phyloP scores from a whole-genome alignment of 2,888 invertebrate genomes.

The Ennomos fuscantarius region DNA sequence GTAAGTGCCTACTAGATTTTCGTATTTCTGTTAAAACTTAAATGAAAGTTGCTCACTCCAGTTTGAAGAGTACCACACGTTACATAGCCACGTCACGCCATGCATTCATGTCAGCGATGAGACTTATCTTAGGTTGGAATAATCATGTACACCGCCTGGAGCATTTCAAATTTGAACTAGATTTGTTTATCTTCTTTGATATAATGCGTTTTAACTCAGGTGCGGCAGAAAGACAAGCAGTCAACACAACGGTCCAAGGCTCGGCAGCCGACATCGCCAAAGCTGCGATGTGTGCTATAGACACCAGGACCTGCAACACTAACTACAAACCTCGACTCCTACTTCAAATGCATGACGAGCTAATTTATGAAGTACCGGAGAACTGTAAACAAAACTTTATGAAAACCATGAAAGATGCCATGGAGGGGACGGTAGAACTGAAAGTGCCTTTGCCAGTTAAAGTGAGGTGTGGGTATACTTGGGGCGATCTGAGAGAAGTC shows the following conservation, averaged over 20 bases:
- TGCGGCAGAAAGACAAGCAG: constrained; percentile 97
- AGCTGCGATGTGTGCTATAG: constrained; percentile 93
- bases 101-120: too few relatives aligned
- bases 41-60: too few relatives aligned
- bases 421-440: constrained; percentile 91
- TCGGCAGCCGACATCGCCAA: constrained; percentile 98
- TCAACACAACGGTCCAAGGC: constrained; percentile 98
- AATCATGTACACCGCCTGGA: too few relatives aligned
- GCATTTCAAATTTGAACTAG: too few relatives aligned
- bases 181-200: not conserved
- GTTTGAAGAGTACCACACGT: too few relatives aligned
- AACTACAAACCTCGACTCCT: constrained; percentile 87
- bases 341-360: constrained; percentile 97
- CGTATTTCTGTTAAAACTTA: not conserved
- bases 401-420: constrained; percentile 88
- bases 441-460: constrained; percentile 95
- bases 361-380: constrained; percentile 94
- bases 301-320: constrained; percentile 74
- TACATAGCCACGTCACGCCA: too few relatives aligned
- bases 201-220: constrained; percentile 65
- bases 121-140: too few relatives aligned
- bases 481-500: constrained; percentile 87
- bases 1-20: constrained; percentile 68
- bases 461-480: constrained; percentile 91
- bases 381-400: constrained; percentile 78